Conservation (phyloP, 2,888 invertebrate species). For the Cryptocephalus primarius region DNA sequence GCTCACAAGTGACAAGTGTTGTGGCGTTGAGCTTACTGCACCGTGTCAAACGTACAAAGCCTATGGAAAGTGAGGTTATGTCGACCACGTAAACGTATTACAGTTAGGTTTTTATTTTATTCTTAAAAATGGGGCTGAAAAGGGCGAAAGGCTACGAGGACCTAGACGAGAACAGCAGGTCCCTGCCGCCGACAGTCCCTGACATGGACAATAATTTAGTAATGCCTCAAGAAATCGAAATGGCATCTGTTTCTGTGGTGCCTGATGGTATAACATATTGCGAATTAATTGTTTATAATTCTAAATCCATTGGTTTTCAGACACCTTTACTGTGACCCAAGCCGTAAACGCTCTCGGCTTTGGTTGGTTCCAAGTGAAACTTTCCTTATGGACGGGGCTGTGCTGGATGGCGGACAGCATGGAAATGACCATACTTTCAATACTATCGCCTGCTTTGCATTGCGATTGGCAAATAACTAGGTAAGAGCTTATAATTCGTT, state of each 20-base stretch:
- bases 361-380: slow-evolving; percentile 81
- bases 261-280: slow-evolving; percentile 53
- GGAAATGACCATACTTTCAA: slow-evolving; percentile 96
- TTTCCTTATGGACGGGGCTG: slow-evolving; percentile 73
- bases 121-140: slow-evolving; percentile 36
- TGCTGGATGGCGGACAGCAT: slow-evolving; percentile 98
- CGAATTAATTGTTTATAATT: background rate
- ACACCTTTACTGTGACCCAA: slow-evolving; percentile 77
- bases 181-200: slow-evolving; percentile 23
- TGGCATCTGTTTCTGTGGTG: slow-evolving; percentile 68
- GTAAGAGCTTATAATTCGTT: slow-evolving; percentile 24
- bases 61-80: no score
- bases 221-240: slow-evolving; percentile 56
- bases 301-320: slow-evolving; percentile 36
- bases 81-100: no score
- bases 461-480: slow-evolving; percentile 88
- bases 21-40: no score
- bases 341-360: slow-evolving; percentile 80
- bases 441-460: slow-evolving; percentile 84
- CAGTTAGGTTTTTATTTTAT: background rate
- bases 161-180: slow-evolving; percentile 41
- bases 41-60: no score
- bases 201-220: slow-evolving; percentile 41
- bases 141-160: slow-evolving; percentile 52
- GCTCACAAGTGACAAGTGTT: no score